Evolutionary conservation across 2,113 vertebrate genomes (phyloP), one percentile per base, ranked within the genome.

Genomic region (Promerops cafer): DNA sequence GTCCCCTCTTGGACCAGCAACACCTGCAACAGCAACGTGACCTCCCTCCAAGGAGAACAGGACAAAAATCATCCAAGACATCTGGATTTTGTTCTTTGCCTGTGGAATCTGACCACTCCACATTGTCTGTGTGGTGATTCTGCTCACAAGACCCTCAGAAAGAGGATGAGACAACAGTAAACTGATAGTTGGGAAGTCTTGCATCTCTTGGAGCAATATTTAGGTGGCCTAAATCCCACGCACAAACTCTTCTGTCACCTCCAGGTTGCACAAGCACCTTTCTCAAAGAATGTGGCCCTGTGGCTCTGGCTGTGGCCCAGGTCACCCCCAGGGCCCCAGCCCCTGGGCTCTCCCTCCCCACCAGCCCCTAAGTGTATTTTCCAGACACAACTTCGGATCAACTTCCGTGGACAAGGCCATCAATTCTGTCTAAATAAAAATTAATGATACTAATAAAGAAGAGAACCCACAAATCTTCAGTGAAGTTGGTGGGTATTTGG

Each of bases 401-500:
- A 31, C 30, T 49, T 37, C 30, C 15, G 0, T 10, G 77, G 89
- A 68, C 91, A 60, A 85, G 64, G 64, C 71, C 93, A 57, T 95
- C 83, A 54, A 79, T 93, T 65, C 56, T 45, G 22, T 9, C 65
- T 31, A 84, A 95, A 96, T 89, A 60, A 93, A 80, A 95, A 96
- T 91, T 84, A 91, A 97, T 79, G 91, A 15, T 16, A 79, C 80
- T 82, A 91, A 87, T 89, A 87, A 94, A 9, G 61, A 68, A 94
- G 69, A 95, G 94, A 89, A 89, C 87, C 87, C 93, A 93, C 83
- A 92, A 72, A 92, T 31, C 80, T 84, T 31, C 83, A 40, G 47
- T 16, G 92, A 42, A 59, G 81, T 66, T 17, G 11, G 27, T 15
- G 69, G 88, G 77, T 47, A 33, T 89, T 94, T 94, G 79, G 77